Percentiles rank a stretch among this genome's conserved stretches.
These are phyloP conservation scores for Empidonax traillii DNA, from an alignment of 2,113 vertebrate genomes.

Conservation along the genomic window DNA sequence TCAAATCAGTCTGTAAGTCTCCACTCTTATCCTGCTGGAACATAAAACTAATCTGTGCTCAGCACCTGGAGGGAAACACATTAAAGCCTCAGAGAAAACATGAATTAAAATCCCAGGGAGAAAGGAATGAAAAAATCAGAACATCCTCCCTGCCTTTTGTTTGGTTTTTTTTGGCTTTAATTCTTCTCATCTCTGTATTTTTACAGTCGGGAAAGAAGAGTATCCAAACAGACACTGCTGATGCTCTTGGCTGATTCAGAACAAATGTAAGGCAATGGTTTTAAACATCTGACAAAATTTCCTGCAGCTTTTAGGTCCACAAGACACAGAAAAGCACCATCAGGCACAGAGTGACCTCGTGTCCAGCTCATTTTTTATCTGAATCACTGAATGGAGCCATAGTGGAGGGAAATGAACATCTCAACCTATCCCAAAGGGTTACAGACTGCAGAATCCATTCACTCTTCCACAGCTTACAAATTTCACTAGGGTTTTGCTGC, in stretches of 20 bases:
- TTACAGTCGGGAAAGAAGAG: neutral
- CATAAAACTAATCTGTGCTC: slow-evolving; percentile 38
- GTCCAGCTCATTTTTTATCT: neutral
- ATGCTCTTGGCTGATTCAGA: neutral
- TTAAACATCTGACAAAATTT: neutral
- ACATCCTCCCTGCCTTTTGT: neutral
- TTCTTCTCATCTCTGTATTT: neutral
- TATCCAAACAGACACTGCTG: neutral
- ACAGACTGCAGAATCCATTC: neutral
- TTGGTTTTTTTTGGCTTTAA: neutral
- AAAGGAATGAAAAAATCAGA: neutral
- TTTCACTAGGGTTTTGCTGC: neutral
- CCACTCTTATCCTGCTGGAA: neutral
- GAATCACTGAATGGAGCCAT: neutral
- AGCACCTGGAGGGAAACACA: slow-evolving; percentile 32
- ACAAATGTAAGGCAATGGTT: neutral
- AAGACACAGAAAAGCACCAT: neutral
- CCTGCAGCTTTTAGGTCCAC: neutral
- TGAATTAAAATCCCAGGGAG: slow-evolving; percentile 33
- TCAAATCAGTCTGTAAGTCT: neutral
- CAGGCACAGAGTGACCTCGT: neutral
- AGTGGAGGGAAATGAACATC: neutral
- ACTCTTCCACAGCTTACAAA: neutral
- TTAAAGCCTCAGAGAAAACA: slow-evolving; percentile 37
- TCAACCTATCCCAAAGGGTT: neutral